phyloP scores from a whole-genome alignment of 2,888 invertebrate genomes.

The Arge pagana region DNA sequence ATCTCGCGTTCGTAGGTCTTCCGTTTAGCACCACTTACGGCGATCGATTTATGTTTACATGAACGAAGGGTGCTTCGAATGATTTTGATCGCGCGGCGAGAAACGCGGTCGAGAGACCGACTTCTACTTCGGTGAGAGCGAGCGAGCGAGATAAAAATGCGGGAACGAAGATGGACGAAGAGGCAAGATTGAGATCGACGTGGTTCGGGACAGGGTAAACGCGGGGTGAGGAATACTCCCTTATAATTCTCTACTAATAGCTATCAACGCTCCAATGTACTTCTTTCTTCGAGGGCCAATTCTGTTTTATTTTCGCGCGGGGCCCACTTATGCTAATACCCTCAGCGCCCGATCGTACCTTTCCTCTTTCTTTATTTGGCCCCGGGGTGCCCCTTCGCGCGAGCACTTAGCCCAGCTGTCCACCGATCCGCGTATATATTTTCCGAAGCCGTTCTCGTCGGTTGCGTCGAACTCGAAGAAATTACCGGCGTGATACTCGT shows the following conservation, averaged over 20 bases:
- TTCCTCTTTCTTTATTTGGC: slow-evolving; percentile 22
- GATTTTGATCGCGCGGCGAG: slow-evolving; percentile 1
- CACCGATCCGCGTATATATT: slow-evolving; percentile 29
- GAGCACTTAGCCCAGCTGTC: slow-evolving; percentile 43
- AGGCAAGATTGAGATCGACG: slow-evolving; percentile 12
- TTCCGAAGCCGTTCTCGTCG: too few relatives aligned
- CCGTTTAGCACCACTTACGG: slow-evolving; percentile 5
- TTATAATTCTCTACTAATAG: slow-evolving; percentile 6
- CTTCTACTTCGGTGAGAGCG: not conserved
- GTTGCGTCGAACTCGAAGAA: too few relatives aligned
- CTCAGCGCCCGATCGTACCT: slow-evolving; percentile 8
- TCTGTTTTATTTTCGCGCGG: slow-evolving; percentile 22
- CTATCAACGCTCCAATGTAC: slow-evolving; percentile 16
- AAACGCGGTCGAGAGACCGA: not conserved
- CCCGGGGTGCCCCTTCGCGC: slow-evolving; percentile 20
- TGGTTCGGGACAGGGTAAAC: not conserved
- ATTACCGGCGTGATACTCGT: slow-evolving; percentile 21
- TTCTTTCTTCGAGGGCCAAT: slow-evolving; percentile 17
- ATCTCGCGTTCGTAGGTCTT: not conserved
- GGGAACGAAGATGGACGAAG: not conserved
- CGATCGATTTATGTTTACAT: slow-evolving; percentile 18
- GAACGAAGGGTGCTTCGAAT: slow-evolving; percentile 1
- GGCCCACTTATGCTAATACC: slow-evolving; percentile 41
- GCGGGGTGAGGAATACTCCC: slow-evolving; percentile 15
- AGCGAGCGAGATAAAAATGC: not conserved